Conservation (phyloP, 2,888 invertebrate species). For the Oscheius sp. region DNA sequence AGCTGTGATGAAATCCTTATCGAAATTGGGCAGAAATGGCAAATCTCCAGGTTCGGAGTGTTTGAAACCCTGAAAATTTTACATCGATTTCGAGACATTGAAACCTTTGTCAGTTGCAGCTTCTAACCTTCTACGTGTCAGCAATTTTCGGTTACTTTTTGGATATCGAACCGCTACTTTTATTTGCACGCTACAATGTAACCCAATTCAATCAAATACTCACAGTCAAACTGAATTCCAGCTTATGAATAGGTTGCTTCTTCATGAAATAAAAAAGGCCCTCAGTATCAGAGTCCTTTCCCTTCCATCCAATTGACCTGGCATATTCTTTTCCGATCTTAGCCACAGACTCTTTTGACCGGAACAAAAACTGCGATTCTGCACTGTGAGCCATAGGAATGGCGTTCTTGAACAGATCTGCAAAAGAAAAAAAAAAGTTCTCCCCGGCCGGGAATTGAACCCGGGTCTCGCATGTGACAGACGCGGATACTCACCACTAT, state of each 20-base stretch:
- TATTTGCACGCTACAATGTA: conserved; percentile 3
- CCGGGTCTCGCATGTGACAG: conserved; percentile 71
- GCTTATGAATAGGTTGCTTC: conserved; percentile 41
- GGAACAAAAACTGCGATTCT: conserved; percentile 51
- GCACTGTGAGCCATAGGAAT: conserved; percentile 61
- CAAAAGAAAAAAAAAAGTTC: conserved; percentile 10
- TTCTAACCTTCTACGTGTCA: too few relatives aligned
- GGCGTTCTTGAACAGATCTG: conserved; percentile 57
- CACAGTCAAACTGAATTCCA: conserved; percentile 54
- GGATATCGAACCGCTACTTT: neutral
- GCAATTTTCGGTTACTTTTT: too few relatives aligned
- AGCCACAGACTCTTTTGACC: conserved; percentile 44
- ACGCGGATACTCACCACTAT: conserved; percentile 65
- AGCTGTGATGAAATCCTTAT: conserved; percentile 62
- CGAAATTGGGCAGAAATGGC: conserved; percentile 56
- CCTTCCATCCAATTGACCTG: conserved; percentile 48
- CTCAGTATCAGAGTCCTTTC: conserved; percentile 14
- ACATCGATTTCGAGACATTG: neutral
- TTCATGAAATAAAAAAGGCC: conserved; percentile 43
- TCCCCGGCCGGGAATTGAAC: neutral
- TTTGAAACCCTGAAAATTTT: conserved; percentile 33
- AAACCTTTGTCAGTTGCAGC: too few relatives aligned
- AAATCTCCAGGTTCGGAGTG: conserved; percentile 50
- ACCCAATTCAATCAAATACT: conserved; percentile 7
- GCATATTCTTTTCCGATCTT: conserved; percentile 49